Percentiles rank a stretch among this genome's conserved stretches.
Conservation (phyloP, 64 coral and sea anemone species). For the Porites australiensis region DNA sequence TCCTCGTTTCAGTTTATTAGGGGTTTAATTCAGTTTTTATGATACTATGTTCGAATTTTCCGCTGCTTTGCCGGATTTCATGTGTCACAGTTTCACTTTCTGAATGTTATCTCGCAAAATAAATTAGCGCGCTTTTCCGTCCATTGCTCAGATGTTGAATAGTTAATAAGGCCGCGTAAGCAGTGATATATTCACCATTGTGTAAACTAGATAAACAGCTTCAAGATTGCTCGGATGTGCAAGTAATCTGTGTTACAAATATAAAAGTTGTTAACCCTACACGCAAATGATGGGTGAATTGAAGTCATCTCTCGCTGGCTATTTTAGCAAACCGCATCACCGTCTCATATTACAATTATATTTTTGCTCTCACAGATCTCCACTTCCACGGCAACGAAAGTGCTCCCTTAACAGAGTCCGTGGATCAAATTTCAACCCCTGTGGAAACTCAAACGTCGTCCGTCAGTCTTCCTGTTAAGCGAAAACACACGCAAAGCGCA, state of each 20-base stretch:
- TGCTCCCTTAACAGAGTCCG: not conserved
- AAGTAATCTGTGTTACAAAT: not conserved
- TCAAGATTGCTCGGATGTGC: not conserved
- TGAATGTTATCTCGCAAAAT: not conserved
- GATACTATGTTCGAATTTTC: not conserved
- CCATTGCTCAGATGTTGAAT: constrained; percentile 37
- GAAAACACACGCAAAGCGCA: constrained; percentile 8
- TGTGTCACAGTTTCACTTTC: not conserved
- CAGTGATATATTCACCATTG: not conserved
- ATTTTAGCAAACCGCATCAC: not conserved
- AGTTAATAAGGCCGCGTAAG: constrained; percentile 1
- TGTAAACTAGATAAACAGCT: not conserved
- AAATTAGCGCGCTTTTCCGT: constrained; percentile 40
- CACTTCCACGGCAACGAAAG: constrained; percentile 14
- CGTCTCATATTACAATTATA: constrained; percentile 22
- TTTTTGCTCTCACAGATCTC: constrained; percentile 17
- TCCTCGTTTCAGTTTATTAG: not conserved
- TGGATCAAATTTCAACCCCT: constrained; percentile 33
- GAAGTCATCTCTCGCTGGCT: not conserved
- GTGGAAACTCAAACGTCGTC: not conserved
- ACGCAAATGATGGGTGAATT: not conserved
- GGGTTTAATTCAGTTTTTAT: no score
- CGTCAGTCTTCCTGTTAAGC: not conserved
- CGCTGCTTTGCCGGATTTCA: constrained; percentile 1
- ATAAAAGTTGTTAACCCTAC: not conserved